These are phyloP conservation scores for Brachionus paranguensis DNA, from an alignment of 1,140 invertebrate species.

Conservation along the genomic window DNA sequence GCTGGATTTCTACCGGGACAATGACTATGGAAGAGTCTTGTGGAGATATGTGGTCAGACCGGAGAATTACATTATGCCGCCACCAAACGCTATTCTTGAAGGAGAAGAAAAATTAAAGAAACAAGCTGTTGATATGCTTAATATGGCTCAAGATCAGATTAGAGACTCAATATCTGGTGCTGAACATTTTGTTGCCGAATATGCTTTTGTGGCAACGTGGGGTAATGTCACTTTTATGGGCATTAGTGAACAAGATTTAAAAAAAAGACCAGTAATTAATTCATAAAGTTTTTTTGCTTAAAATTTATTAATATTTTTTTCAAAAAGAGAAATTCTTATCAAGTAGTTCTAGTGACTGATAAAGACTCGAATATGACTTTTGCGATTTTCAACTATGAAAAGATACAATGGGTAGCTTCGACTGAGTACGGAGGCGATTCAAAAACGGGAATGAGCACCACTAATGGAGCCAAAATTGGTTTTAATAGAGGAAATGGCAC, in stretches of 20 bases:
- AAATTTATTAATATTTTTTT: too few relatives aligned
- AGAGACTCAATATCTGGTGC: conserved; percentile 60
- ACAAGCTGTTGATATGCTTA: conserved; percentile 39
- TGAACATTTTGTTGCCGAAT: conserved; percentile 78
- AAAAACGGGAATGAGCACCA: conserved; percentile 19
- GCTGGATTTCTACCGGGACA: background rate
- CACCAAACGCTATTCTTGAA: background rate
- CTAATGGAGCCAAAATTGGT: conserved; percentile 62
- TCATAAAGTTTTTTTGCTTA: too few relatives aligned
- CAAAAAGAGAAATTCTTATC: conserved; percentile 79
- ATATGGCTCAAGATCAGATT: conserved; percentile 39
- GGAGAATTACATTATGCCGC: conserved; percentile 25
- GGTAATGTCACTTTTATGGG: conserved; percentile 84
- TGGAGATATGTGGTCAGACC: conserved; percentile 9
- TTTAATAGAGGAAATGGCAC: conserved; percentile 93
- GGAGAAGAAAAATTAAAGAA: conserved; percentile 32
- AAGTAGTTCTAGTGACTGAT: conserved; percentile 83
- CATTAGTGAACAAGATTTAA: conserved; percentile 42
- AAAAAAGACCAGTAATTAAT: conserved; percentile 62
- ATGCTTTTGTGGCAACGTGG: conserved; percentile 85
- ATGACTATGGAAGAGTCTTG: conserved; percentile 28
- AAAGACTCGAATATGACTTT: conserved; percentile 76
- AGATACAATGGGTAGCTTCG: conserved; percentile 80
- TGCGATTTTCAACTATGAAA: conserved; percentile 82
- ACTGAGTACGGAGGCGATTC: conserved; percentile 61